phyloP scores from a whole-genome alignment of 2,113 vertebrate genomes.

The Trogon melanurus region DNA sequence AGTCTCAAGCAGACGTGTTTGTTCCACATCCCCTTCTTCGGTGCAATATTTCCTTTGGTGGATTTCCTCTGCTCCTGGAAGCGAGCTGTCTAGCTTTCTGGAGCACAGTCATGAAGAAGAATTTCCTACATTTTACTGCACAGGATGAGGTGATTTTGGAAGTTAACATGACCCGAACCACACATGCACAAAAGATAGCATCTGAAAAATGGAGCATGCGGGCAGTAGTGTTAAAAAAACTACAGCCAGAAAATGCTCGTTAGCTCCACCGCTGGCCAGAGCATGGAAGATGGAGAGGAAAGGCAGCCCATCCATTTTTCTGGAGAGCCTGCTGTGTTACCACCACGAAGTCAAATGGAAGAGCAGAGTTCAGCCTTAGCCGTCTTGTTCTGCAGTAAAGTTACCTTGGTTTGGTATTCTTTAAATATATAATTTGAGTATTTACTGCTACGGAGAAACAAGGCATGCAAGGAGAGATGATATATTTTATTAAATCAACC shows the following conservation, averaged over 20 bases:
- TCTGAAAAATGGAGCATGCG: not conserved
- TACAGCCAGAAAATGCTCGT: not conserved
- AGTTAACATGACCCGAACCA: not conserved
- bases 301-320: not conserved
- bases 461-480: not conserved
- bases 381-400: not conserved
- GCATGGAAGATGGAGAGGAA: not conserved
- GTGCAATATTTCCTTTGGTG: conserved; percentile 31
- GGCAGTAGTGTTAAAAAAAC: not conserved
- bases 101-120: not conserved
- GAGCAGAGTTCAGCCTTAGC: not conserved
- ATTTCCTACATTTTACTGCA: conserved; percentile 17
- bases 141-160: conserved; percentile 19
- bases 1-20: not conserved
- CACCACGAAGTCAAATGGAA: not conserved
- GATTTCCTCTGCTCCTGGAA: conserved; percentile 56
- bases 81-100: not conserved
- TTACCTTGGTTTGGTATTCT: not conserved
- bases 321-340: not conserved
- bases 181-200: not conserved
- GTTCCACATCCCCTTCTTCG: not conserved
- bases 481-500: conserved; percentile 14
- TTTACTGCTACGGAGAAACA: not conserved
- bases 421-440: not conserved
- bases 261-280: conserved; percentile 4